Evolutionary conservation across 2,113 vertebrate genomes (phyloP).

Genomic region (Callospermophilus lateralis): DNA sequence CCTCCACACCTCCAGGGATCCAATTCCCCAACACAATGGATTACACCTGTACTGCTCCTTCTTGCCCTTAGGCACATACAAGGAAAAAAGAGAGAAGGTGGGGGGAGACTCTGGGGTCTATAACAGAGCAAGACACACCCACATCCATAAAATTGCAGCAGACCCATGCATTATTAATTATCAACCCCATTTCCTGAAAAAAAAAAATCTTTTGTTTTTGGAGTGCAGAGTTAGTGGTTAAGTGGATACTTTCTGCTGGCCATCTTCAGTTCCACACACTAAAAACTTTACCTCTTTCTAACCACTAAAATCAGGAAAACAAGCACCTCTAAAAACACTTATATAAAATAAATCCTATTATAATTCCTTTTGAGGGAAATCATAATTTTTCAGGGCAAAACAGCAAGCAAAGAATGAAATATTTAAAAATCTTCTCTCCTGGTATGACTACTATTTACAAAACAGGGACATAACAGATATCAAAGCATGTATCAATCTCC

Average conservation of each 20-base stretch:
- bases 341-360: conserved; percentile 53
- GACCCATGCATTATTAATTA: conserved; percentile 11
- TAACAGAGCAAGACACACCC: no score
- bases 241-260: neutral
- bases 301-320: conserved; percentile 51
- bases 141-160: neutral
- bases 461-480: conserved; percentile 56
- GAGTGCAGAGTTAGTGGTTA: neutral
- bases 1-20: no score
- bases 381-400: conserved; percentile 54
- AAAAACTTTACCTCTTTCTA: conserved; percentile 54
- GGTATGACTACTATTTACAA: conserved; percentile 36
- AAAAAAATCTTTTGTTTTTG: neutral
- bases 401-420: conserved; percentile 39
- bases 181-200: neutral
- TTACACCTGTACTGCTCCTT: no score
- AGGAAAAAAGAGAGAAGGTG: no score
- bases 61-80: no score
- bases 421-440: conserved; percentile 34
- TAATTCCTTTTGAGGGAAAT: conserved; percentile 13
- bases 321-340: conserved; percentile 41
- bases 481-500: neutral
- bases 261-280: conserved; percentile 18
- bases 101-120: neutral
- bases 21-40: no score